Percentiles rank a stretch among this genome's conserved stretches.
Evolutionary conservation across 2,797 vertebrate species (phyloP).

Genomic region (Chloroceryle inda): DNA sequence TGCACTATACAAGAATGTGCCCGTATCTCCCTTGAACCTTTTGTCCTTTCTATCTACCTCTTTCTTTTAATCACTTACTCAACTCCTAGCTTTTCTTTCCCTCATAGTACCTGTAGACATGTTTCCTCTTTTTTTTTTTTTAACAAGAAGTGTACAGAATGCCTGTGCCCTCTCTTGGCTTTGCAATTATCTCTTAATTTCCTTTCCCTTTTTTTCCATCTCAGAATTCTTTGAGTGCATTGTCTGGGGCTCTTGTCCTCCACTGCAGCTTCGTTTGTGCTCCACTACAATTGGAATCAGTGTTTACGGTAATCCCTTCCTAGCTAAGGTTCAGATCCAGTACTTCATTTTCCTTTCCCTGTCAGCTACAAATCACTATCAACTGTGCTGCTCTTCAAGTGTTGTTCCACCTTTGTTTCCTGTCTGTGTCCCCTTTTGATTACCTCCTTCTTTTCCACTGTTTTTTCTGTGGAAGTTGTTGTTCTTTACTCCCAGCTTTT

Average conservation of each 20-base stretch:
- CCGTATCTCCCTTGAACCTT: neutral
- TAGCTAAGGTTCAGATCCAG: neutral
- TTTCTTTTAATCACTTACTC: conserved; percentile 10
- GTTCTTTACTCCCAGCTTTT: neutral
- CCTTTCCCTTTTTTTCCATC: neutral
- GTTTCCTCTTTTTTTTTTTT: neutral
- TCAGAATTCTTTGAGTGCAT: neutral
- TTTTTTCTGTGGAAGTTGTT: neutral
- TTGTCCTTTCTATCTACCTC: neutral
- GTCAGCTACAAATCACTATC: neutral
- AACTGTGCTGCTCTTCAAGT: neutral
- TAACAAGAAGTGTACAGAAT: neutral
- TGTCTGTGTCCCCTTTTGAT: conserved; percentile 1
- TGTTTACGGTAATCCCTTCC: neutral
- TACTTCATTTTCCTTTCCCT: neutral
- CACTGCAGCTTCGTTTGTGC: neutral
- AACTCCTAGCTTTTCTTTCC: neutral
- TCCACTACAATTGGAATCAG: neutral
- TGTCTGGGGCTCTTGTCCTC: neutral
- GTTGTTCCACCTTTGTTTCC: neutral
- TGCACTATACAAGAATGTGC: neutral
- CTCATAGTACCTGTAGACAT: neutral
- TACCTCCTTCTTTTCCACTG: neutral
- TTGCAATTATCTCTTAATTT: conserved; percentile 34
- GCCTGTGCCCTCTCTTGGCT: neutral